Base-by-base conservation (phyloP, 2,888 invertebrate species). In the Cantharis nigra region DNA sequence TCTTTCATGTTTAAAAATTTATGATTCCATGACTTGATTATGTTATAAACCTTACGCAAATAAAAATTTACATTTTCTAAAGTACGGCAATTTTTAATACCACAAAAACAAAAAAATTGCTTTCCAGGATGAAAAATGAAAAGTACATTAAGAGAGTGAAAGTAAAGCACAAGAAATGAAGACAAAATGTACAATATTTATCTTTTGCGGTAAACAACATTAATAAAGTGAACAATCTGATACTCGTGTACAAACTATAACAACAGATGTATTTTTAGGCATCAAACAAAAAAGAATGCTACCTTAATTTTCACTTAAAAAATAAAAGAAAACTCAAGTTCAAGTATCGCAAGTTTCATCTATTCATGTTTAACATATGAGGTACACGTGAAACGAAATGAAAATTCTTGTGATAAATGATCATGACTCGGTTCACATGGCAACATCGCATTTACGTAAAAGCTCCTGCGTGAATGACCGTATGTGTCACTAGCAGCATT, bases 301-400 rank as follows among this genome's bases (percentile, higher is more conserved):
- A 26, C 23, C 65, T 23, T 67, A 23, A 26, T 23, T 23, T 67
- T 26, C n/a, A 14, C 65, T 23, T 23, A n/a, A n/a, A 65, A 23
- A 67, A 26, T 67, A 67, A 67, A 67, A 13, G n/a, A 67, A 23
- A 67, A 20, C 20, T 67, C 13, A 67, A 67, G 65, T 67, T 67
- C 26, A 67, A 20, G 65, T 67, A 23, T n/a, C 49, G n/a, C 49
- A n/a, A 49, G 49, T 69, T 76, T 14, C 75, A 77, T 74, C 80
- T 75, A 75, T 82, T 74, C 79, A 81, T 79, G 84, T 81, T 82
- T 85, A 85, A 83, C 85, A 85, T 83, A 84, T 85, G 83, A 86
- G 84, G 80, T 79, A 81, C 85, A 85, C 84, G 85, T 84, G 84
- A 83, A 79, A 80, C 82, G 82, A 85, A 85, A 85, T 85, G 85